These are phyloP conservation scores for Alaudala cheleensis DNA, from an alignment of 2,113 vertebrate species.

Conservation along the genomic window DNA sequence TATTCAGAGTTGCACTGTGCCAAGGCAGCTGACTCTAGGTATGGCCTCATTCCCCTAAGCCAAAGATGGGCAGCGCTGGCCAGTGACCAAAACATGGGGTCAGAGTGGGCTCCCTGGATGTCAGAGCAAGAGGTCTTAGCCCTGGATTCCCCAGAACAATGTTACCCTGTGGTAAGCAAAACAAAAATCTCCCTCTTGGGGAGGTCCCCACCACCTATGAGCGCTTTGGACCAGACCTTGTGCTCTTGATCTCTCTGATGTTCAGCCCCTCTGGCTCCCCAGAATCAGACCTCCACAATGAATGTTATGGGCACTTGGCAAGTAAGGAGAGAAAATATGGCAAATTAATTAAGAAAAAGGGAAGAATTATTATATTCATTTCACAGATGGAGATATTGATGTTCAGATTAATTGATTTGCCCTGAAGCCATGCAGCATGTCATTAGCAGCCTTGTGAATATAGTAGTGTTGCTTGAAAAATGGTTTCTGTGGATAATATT, in stretches of 20 bases:
- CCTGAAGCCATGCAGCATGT: constrained; percentile 39
- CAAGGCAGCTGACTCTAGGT: neutral
- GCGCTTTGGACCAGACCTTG: neutral
- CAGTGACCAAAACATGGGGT: fast-evolving
- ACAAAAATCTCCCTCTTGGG: neutral
- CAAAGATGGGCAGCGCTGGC: neutral
- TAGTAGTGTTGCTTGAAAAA: constrained; percentile 4
- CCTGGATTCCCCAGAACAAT: neutral
- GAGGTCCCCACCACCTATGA: neutral
- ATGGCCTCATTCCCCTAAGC: neutral
- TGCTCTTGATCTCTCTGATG: neutral
- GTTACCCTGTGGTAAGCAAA: neutral
- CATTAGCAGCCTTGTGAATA: constrained; percentile 45
- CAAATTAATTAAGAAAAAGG: constrained; percentile 31
- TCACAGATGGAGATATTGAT: constrained; percentile 62
- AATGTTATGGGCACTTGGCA: neutral
- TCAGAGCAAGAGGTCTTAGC: fast-evolving
- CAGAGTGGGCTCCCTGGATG: neutral
- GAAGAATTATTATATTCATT: constrained; percentile 51
- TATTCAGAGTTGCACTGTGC: fast-evolving
- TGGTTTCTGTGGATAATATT: neutral
- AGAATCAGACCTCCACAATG: neutral
- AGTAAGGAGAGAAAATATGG: constrained; percentile 7
- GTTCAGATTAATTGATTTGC: constrained; percentile 64
- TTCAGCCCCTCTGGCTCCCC: neutral